Evolutionary conservation across 2,113 vertebrate species (phyloP).

Genomic region (Corythaixoides concolor): DNA sequence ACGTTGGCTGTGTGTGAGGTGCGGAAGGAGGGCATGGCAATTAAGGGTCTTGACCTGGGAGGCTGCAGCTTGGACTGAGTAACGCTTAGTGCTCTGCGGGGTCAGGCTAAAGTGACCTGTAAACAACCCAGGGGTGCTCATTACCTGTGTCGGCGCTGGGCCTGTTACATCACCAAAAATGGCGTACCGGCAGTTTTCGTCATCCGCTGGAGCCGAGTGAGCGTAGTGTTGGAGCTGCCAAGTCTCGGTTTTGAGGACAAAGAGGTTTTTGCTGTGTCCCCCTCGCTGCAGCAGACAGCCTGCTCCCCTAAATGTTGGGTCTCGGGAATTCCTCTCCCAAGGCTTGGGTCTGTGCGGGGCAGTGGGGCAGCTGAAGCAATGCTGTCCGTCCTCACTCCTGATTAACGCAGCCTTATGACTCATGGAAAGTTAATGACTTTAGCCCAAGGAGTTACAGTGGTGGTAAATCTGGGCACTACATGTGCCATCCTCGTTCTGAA

Average conservation of each 20-base stretch:
- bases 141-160: not conserved
- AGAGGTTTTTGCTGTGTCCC: not conserved
- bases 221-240: no score
- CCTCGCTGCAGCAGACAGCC: not conserved
- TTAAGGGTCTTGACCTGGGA: conserved; percentile 36
- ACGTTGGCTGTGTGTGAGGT: not conserved
- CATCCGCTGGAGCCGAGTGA: not conserved
- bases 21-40: not conserved
- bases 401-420: not conserved
- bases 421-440: not conserved
- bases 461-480: not conserved
- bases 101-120: not conserved
- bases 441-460: not conserved
- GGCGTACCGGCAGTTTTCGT: fast-evolving
- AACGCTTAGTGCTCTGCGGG: not conserved
- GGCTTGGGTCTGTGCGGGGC: not conserved
- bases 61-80: not conserved
- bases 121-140: conserved; percentile 1
- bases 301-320: not conserved
- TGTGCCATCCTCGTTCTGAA: not conserved
- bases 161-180: conserved; percentile 5
- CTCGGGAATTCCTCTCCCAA: not conserved
- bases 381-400: not conserved
- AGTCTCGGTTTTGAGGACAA: not conserved
- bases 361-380: not conserved